Evolutionary conservation across 1,140 invertebrate species (phyloP).

Genomic region (Trichonephila clavata): DNA sequence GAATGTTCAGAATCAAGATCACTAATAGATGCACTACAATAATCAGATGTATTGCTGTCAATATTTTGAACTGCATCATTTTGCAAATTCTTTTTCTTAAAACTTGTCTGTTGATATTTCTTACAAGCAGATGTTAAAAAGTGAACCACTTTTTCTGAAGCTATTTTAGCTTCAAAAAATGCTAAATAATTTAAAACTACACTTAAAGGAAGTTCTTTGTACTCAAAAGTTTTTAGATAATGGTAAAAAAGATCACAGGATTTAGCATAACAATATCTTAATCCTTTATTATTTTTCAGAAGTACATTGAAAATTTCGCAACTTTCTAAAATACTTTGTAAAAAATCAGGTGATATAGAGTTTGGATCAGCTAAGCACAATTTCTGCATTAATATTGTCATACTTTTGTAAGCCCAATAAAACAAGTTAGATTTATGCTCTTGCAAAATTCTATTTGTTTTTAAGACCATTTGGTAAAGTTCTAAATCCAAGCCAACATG

Average conservation of each 20-base stretch:
- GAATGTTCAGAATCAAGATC: conserved; percentile 39
- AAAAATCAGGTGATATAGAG: conserved; percentile 62
- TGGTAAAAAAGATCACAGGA: not conserved
- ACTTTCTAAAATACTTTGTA: conserved; percentile 17
- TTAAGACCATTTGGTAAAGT: conserved; percentile 53
- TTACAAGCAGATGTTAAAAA: conserved; percentile 48
- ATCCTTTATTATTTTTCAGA: conserved; percentile 1
- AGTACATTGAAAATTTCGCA: conserved; percentile 30
- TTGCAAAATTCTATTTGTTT: conserved; percentile 34
- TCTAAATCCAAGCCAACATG: conserved; percentile 28
- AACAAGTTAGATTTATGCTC: conserved; percentile 30
- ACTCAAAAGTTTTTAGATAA: not conserved
- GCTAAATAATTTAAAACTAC: conserved; percentile 44
- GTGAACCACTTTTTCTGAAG: conserved; percentile 46
- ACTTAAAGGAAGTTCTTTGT: conserved; percentile 27
- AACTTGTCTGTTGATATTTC: not conserved
- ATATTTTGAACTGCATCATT: not conserved
- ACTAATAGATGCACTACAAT: conserved; percentile 26
- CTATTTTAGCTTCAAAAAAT: conserved; percentile 65
- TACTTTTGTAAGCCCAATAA: conserved; percentile 59
- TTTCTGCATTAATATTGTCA: conserved; percentile 42
- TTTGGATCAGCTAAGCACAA: conserved; percentile 56
- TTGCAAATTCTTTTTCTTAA: not conserved
- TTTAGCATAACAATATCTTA: not conserved
- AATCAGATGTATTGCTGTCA: conserved; percentile 38